phyloP scores from a whole-genome alignment of 2,888 invertebrate species.

The Lochmaea capreae region DNA sequence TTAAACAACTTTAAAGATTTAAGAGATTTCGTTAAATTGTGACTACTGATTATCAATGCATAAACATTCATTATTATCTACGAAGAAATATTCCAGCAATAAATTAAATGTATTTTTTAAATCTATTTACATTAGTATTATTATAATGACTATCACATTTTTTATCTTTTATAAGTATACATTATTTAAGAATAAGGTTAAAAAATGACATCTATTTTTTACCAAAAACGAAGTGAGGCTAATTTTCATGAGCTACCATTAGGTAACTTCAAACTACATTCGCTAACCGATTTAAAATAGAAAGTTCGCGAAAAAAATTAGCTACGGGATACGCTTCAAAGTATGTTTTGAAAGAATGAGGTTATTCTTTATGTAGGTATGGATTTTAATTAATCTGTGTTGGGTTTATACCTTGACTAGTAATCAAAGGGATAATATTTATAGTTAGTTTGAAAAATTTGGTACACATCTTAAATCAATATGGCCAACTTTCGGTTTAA shows the following conservation, averaged over 20 bases:
- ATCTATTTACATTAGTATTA: constrained; percentile 13
- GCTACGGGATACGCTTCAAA: no score
- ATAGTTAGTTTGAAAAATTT: no score
- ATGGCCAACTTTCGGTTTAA: no score
- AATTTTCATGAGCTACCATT: not conserved
- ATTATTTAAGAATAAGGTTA: constrained; percentile 8
- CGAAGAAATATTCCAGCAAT: not conserved
- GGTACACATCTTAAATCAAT: no score
- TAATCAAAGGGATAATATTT: no score
- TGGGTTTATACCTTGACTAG: no score
- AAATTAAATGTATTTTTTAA: constrained; percentile 14
- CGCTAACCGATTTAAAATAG: no score
- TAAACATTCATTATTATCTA: constrained; percentile 33
- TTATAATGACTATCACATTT: constrained; percentile 20
- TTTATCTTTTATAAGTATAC: constrained; percentile 18
- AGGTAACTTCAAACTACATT: no score
- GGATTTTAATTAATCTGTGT: no score
- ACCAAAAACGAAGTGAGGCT: not conserved
- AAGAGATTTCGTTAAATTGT: constrained; percentile 41
- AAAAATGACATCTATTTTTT: not conserved
- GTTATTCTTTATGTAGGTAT: no score
- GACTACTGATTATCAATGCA: constrained; percentile 39
- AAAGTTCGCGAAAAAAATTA: no score
- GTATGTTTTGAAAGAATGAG: no score
- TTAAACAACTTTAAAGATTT: constrained; percentile 37